Base-by-base conservation (phyloP, 2,113 vertebrate species). In the Epinephelus fuscoguttatus region DNA sequence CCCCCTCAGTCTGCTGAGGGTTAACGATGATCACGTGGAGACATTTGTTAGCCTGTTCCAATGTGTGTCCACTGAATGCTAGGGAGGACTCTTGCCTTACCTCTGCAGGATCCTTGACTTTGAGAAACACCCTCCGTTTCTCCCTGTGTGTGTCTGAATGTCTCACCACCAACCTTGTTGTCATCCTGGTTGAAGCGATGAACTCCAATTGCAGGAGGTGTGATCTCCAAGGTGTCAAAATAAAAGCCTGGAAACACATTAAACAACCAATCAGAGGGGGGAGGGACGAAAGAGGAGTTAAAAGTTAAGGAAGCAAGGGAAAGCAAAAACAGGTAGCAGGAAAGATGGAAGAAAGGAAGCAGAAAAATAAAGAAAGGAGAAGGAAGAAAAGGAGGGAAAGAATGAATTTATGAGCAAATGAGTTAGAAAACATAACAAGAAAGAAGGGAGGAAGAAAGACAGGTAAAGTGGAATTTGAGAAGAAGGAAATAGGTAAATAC, bases 211-310 rank as follows among this genome's bases (percentile, higher is more conserved):
- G 95, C 95, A 50, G 96, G 94, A 52, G 98, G 98, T 2, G 97
- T 98, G 91, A 99, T 99, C 94, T 99, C 98, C 96, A 97, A 95
- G 10, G 95, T 95, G 78, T 99, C 97, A 89, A 97, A 99, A 93
- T 98, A 99, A 94, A 99, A 93, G 13, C 96, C 96, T 96, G 88
- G 1, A 71, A 79, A 88, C 21, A 86, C 59, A 77, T 53, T 21
- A 15, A 25, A 42, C 64, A 64, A 5, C 33, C 37, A 82, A 23
- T 76, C 37, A 82, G 27, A 62, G 19, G 2, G 27, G 27, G 47
- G 11, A 42, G 5, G 15, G 30, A 56, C 3, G 14, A 15, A 15
- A 33, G 57, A 60, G n/a, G 17, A 19, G 40, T 42, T 13, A 12
- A 21, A 21, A 50, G n/a, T 3, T 14, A 47, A 18, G 62, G 27